These are phyloP conservation scores for Dipus sagitta DNA, from an alignment of 2,797 vertebrate species.

Conservation along the genomic window DNA sequence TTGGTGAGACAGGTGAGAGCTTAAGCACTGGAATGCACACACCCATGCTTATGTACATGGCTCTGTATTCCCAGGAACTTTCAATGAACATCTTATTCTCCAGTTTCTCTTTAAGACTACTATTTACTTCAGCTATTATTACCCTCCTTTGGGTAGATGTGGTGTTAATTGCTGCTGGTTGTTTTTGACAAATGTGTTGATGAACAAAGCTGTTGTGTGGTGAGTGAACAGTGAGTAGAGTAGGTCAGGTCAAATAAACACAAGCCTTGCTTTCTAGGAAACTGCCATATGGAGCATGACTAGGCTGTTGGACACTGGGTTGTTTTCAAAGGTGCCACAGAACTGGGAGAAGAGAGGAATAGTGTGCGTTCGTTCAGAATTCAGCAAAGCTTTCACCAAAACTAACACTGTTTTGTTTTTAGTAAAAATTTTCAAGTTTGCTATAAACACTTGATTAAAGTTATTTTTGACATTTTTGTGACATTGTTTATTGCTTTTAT, in stretches of 20 bases:
- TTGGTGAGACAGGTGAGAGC: background rate
- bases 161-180: background rate
- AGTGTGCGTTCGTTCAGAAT: background rate
- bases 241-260: background rate
- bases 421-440: background rate
- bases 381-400: background rate
- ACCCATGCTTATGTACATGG: background rate
- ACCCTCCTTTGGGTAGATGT: background rate
- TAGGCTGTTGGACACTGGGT: background rate
- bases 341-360: background rate
- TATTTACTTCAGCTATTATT: background rate
- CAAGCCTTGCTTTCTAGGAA: constrained; percentile 21
- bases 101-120: constrained; percentile 11
- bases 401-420: constrained; percentile 1
- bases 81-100: background rate
- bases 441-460: constrained; percentile 11
- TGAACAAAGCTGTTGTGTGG: background rate
- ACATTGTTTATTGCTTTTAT: constrained; percentile 21
- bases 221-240: background rate
- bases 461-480: constrained; percentile 36
- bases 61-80: background rate
- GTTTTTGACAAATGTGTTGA: constrained; percentile 14
- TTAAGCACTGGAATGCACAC: background rate
- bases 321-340: background rate
- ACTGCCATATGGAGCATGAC: background rate